These are phyloP conservation scores for Sebastes taczanowskii DNA, from an alignment of 2,797 vertebrate genomes.

Conservation along the genomic window DNA sequence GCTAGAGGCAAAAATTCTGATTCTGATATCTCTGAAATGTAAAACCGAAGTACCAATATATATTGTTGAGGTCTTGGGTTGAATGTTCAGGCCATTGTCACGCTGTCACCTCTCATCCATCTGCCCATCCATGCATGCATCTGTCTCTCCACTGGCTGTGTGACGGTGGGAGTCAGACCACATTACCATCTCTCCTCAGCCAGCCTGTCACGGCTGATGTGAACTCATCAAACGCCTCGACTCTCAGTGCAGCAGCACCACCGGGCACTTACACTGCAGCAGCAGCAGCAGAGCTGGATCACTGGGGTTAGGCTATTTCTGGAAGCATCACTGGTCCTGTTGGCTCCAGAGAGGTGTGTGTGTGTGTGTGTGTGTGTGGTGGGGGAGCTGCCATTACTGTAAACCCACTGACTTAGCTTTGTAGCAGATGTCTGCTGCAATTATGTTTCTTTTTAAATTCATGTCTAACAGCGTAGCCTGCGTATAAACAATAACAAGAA, in stretches of 20 bases:
- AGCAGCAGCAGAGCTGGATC: conserved; percentile 47
- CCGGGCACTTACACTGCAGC: conserved; percentile 30
- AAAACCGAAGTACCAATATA: background rate
- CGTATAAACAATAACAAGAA: background rate
- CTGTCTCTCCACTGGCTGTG: conserved; percentile 27
- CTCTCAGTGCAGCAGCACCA: conserved; percentile 44
- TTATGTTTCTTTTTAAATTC: conserved; percentile 14
- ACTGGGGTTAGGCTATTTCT: conserved; percentile 73
- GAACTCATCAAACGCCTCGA: conserved; percentile 61
- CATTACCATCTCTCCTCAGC: conserved; percentile 43
- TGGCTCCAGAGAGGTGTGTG: conserved; percentile 17
- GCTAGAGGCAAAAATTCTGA: background rate
- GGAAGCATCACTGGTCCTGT: conserved; percentile 55
- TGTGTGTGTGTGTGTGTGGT: background rate
- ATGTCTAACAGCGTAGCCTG: background rate
- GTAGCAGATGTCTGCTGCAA: conserved; percentile 8
- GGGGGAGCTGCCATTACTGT: conserved; percentile 9
- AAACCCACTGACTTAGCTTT: conserved; percentile 23
- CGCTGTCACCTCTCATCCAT: conserved; percentile 47
- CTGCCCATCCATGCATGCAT: conserved; percentile 30
- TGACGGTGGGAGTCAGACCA: conserved; percentile 50
- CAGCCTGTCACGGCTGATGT: conserved; percentile 65
- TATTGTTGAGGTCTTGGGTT: background rate
- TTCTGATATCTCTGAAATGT: background rate
- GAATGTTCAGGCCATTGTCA: background rate